Base-by-base conservation (phyloP, 2,888 invertebrate species). In the Metellina segmentata region DNA sequence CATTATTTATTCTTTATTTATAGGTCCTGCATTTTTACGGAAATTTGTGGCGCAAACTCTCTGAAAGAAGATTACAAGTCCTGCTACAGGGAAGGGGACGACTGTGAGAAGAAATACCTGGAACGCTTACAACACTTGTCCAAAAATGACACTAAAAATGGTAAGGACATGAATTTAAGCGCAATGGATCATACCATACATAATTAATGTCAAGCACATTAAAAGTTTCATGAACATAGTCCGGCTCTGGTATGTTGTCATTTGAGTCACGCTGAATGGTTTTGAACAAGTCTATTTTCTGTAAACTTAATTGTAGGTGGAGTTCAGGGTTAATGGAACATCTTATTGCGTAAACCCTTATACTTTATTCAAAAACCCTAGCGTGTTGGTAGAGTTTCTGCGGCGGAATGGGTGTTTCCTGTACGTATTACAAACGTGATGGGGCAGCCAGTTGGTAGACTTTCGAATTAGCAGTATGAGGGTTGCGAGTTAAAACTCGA, bases 61-160 rank as follows among this genome's bases (percentile, higher is more conserved):
- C 96, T 97, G 72, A 96, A 98, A 86, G 96, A 96, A 93, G 98
- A 98, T 95, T 97, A 97, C 8, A 98, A 98, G 4, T 97, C 97
- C 94, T 98, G 98, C 94, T 98, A 97, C 94, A 96, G 97, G 74
- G 97, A 97, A 93, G 97, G 97, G 85, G 97, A 97, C 88, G 96
- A 96, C 94, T 98, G 98, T 94, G 97, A 98, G 70, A 78, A 79
- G 52, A 71, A 71, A 5, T 83, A 82, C 78, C 52, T 88, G 6
- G 86, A 90, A 48, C 53, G 48, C 8, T 71, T 77, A 5, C 52
- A 83, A 20, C 51, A 53, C 16, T 2, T 52, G 7, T 19, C 16
- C 34, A 34, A 34, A 19, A 20, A 83, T 16, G 16, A 52, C 6
- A 19, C 20, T n/a, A n/a, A 70, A 48, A 71, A 48, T 52, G 34